Base-by-base conservation (phyloP, 2,888 invertebrate species). In the Congeria kusceri region DNA sequence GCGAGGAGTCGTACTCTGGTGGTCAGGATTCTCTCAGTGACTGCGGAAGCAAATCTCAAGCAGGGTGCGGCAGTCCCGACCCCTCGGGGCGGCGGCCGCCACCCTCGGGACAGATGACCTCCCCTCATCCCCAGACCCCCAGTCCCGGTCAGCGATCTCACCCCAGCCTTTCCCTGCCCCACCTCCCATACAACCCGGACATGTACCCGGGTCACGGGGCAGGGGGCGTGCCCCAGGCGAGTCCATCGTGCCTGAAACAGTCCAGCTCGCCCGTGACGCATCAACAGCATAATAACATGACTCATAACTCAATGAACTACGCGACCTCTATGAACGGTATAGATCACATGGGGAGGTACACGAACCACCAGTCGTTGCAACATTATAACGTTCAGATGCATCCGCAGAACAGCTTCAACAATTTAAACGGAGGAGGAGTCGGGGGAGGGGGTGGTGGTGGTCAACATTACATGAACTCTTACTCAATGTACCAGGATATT, bases 401-500 rank as follows among this genome's bases (percentile, higher is more conserved):
- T 23, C 80, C 72, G 65, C 77, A 79, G 53, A 77, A 81, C 57
- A 66, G 53, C 53, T 32, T 32, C 11, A 32, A 32, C 32, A 32
- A 32, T 32, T 32, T 32, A 4, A 32, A 32, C 32, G 32, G 32
- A 4, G n/a, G n/a, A 4, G 49, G 49, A 3, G 49, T 4, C 15
- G 61, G 57, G 9, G 66, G 49, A 23, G 69, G 70, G 44, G 53
- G 32, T 53, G 63, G 64, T 29, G 75, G 61, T 23, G 68, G 71
- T 25, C 81, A 79, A 56, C 83, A 79, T 64, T 85, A 84, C 63
- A 83, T 85, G 81, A 86, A 61, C 86, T 83, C 72, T 74, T 90
- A 85, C 86, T 83, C 53, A 84, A 89, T 74, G 80, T 88, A 85
- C 77, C 86, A 74, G 78, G 86, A 63, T 77, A 84, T 84, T 79